These are phyloP conservation scores for Arion vulgaris DNA, from an alignment of 1,140 invertebrate genomes.

Conservation along the genomic window DNA sequence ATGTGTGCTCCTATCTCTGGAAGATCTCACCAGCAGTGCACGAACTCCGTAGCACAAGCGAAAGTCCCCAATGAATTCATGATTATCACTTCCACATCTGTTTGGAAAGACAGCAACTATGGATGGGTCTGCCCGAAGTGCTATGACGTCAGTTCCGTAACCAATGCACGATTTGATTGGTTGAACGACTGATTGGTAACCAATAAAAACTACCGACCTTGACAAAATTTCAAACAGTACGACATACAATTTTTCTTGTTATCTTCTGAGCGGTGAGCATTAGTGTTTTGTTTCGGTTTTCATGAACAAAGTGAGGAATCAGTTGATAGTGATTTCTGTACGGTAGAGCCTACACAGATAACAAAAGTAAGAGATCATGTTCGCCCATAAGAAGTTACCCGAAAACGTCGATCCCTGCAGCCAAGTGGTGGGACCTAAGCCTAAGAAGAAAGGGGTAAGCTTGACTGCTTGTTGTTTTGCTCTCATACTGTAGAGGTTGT, in stretches of 20 bases:
- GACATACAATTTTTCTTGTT: background rate
- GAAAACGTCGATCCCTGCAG: slow-evolving; percentile 5
- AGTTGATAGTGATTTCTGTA: background rate
- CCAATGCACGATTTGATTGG: background rate
- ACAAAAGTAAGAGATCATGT: background rate
- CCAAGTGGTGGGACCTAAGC: background rate
- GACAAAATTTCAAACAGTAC: background rate
- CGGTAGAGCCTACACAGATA: background rate
- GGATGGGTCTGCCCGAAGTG: too few relatives aligned
- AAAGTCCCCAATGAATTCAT: too few relatives aligned
- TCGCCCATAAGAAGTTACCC: slow-evolving; percentile 5
- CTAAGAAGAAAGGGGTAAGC: slow-evolving; percentile 2
- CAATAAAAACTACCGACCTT: background rate
- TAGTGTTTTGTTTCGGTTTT: too few relatives aligned
- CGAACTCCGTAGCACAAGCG: too few relatives aligned
- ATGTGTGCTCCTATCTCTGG: too few relatives aligned
- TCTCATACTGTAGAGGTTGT: background rate
- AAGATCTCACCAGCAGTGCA: too few relatives aligned
- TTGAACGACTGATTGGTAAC: background rate
- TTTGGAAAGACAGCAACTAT: too few relatives aligned
- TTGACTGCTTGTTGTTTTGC: background rate
- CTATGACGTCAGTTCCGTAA: too few relatives aligned
- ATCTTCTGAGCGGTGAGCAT: background rate
- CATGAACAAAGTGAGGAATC: background rate
- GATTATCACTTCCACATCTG: too few relatives aligned